A percentile compares a stretch with the other conserved stretches of the same genome.
Conservation (phyloP, 37 sponge, comb jelly and placozoan genomes). For the Lycopodina hypogea region DNA sequence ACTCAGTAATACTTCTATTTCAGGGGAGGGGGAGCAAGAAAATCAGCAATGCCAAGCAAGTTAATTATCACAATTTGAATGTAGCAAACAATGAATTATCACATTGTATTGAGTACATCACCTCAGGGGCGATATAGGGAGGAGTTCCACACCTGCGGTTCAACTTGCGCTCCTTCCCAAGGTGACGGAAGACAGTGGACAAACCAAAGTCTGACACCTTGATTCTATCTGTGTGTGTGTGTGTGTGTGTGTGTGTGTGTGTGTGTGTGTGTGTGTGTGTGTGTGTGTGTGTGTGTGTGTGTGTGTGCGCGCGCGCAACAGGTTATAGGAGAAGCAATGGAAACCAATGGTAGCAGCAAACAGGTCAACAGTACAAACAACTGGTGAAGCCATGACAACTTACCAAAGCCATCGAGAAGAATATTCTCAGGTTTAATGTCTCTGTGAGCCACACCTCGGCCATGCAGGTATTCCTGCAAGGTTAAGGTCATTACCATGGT, state of each 20-base stretch:
- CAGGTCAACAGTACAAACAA: no score
- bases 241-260: neutral
- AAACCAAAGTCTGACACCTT: constrained; percentile 99
- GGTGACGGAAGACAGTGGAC: constrained; percentile 88
- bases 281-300: no score
- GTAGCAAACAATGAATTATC: no score
- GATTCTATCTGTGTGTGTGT: constrained; percentile 70
- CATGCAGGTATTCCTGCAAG: constrained; percentile 82
- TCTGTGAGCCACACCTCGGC: constrained; percentile 89
- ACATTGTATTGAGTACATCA: no score
- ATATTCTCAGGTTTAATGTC: constrained; percentile 99
- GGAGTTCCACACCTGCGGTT: constrained; percentile 92
- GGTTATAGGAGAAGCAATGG: no score
- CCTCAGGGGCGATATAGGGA: constrained; percentile 97
- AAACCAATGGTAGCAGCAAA: no score
- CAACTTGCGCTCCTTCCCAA: constrained; percentile 83
- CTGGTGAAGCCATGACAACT: no score
- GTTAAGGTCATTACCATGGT: neutral
- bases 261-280: neutral
- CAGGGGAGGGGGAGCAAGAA: no score
- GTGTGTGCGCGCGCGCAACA: no score
- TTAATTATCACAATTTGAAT: no score
- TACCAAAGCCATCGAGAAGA: constrained; percentile 86
- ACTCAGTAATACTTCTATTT: no score
- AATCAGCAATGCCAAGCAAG: no score